phyloP scores from a whole-genome alignment of 2,797 vertebrate species.

The Spinibarbus caldwelli region DNA sequence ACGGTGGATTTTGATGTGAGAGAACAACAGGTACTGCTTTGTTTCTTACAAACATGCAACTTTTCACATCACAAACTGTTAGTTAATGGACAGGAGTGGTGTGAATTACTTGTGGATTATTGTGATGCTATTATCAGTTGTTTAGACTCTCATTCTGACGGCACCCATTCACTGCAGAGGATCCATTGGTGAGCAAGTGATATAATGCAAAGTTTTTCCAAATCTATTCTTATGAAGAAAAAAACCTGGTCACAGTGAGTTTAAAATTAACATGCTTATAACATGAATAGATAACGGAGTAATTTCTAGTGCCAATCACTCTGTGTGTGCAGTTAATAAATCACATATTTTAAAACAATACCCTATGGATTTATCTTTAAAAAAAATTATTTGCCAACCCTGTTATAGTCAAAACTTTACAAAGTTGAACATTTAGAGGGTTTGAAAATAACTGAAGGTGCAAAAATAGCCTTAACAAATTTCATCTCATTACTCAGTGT shows the following conservation, averaged over 20 bases:
- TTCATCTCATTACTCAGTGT: not conserved
- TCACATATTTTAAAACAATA: conserved; percentile 6
- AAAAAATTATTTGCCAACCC: not conserved
- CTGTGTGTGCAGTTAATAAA: not conserved
- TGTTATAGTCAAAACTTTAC: not conserved
- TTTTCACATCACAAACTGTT: not conserved
- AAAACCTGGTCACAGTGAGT: not conserved
- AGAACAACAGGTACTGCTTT: too few species aligned
- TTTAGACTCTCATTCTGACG: not conserved
- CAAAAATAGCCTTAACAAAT: not conserved
- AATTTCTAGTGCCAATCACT: not conserved
- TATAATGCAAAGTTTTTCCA: not conserved
- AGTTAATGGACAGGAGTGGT: not conserved
- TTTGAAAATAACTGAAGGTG: not conserved
- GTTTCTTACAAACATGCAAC: not conserved
- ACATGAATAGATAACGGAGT: not conserved
- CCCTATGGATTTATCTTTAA: not conserved
- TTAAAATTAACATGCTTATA: not conserved
- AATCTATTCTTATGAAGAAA: not conserved
- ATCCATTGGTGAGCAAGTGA: not conserved
- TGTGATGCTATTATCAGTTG: not conserved
- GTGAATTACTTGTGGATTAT: too few species aligned
- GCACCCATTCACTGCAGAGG: not conserved
- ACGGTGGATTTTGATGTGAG: too few species aligned
- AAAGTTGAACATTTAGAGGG: not conserved